A percentile compares a stretch with the other conserved stretches of the same genome.
Evolutionary conservation across 2,797 vertebrate species (phyloP).

Genomic region (Hozukius guyotensis): DNA sequence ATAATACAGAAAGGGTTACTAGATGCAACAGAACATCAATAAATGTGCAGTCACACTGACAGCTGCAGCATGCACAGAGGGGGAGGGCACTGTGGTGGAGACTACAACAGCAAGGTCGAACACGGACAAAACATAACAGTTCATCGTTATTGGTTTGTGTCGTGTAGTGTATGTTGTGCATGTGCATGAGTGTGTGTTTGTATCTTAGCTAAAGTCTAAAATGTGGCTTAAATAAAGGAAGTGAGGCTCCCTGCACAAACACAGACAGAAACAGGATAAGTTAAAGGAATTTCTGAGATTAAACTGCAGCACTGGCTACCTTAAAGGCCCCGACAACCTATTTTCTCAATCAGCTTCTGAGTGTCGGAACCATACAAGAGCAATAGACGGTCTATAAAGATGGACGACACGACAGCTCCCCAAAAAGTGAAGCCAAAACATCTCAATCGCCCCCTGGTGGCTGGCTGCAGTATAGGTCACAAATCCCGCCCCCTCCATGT

Average conservation of each 20-base stretch:
- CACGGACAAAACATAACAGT: conserved; percentile 20
- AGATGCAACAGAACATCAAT: conserved; percentile 48
- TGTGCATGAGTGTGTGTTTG: neutral
- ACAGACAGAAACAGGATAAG: neutral
- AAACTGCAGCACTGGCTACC: neutral
- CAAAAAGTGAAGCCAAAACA: no score
- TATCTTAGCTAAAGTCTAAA: neutral
- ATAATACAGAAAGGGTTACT: conserved; percentile 5
- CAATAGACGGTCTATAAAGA: no score
- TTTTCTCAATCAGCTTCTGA: neutral
- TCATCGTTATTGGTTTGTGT: conserved; percentile 6
- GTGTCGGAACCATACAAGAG: neutral
- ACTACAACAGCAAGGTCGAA: conserved; percentile 44
- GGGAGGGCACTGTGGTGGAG: conserved; percentile 13
- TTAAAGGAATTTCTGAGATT: neutral
- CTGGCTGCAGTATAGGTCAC: no score
- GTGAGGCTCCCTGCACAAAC: neutral
- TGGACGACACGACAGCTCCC: no score
- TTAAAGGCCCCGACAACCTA: neutral
- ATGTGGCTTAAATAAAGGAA: neutral
- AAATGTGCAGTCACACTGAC: conserved; percentile 41
- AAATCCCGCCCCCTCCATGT: no score
- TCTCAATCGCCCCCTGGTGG: no score
- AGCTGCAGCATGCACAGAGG: conserved; percentile 33
- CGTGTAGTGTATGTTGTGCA: neutral